phyloP scores from a whole-genome alignment of 2,888 invertebrate genomes.

The Linyphia triangularis region DNA sequence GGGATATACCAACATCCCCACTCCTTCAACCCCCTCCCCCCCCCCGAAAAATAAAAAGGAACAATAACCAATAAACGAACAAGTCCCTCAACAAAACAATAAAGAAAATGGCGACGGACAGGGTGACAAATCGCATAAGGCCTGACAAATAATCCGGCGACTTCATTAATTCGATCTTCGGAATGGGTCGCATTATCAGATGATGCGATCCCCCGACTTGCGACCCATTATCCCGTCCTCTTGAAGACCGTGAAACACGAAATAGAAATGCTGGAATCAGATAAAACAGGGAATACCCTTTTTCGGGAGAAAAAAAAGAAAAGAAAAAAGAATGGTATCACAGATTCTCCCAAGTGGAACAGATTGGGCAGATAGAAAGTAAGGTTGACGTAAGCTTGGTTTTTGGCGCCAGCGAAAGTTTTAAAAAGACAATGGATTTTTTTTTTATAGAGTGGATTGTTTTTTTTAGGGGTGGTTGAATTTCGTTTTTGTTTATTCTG shows the following conservation, averaged over 20 bases:
- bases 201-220: constrained; percentile 22
- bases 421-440: neutral
- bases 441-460: no score
- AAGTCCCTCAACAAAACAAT: neutral
- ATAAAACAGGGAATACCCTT: constrained; percentile 42
- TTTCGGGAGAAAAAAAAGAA: constrained; percentile 6
- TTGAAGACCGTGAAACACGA: constrained; percentile 52
- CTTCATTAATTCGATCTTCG: constrained; percentile 67
- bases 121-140: constrained; percentile 63
- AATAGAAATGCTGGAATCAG: constrained; percentile 55
- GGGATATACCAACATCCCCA: neutral
- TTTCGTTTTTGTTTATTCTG: neutral
- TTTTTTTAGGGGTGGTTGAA: neutral
- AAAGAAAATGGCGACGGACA: no score
- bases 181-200: constrained; percentile 44
- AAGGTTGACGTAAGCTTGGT: neutral
- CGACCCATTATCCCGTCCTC: constrained; percentile 63
- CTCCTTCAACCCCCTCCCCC: neutral
- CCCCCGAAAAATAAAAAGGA: neutral
- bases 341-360: constrained; percentile 31
- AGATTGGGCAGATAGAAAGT: constrained; percentile 29
- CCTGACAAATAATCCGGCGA: constrained; percentile 62
- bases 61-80: neutral
- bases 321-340: neutral
- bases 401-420: constrained; percentile 15